A percentile compares a stretch with the other conserved stretches of the same genome.
Evolutionary conservation across 1,140 invertebrate species (phyloP).

Genomic region (Diorhabda sublineata): DNA sequence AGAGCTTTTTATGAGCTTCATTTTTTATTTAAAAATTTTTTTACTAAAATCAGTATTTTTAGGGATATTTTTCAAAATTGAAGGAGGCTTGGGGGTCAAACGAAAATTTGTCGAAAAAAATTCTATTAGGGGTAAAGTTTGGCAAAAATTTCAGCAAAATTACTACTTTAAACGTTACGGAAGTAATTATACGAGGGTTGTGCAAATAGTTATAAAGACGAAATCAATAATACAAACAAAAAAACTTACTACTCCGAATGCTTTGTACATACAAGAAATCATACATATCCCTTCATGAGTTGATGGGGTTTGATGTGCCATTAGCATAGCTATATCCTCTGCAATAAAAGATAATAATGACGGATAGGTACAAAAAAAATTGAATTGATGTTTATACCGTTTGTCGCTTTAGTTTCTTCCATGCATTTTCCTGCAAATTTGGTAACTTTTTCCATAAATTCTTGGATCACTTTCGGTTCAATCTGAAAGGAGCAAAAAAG

Average conservation of each 20-base stretch:
- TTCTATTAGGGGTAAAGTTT: too few relatives aligned
- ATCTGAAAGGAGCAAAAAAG: neutral
- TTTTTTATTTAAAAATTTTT: too few relatives aligned
- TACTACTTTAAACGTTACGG: too few relatives aligned
- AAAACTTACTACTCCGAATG: constrained; percentile 22
- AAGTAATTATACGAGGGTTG: too few relatives aligned
- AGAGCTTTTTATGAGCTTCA: too few relatives aligned
- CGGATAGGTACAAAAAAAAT: neutral
- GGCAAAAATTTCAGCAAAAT: too few relatives aligned
- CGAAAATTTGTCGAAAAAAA: too few relatives aligned
- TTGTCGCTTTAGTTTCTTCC: constrained; percentile 3
- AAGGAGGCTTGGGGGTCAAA: too few relatives aligned
- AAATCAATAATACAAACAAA: too few relatives aligned
- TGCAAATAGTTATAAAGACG: too few relatives aligned
- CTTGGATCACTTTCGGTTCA: neutral
- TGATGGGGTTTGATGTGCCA: constrained; percentile 18
- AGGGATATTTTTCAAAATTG: too few relatives aligned
- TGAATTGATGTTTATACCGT: neutral
- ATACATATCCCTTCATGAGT: constrained; percentile 27
- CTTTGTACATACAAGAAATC: constrained; percentile 25
- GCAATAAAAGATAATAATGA: neutral
- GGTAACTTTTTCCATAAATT: constrained; percentile 14
- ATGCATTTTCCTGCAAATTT: constrained; percentile 8
- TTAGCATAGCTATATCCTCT: constrained; percentile 25
- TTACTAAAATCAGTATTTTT: too few relatives aligned